Evolutionary conservation across 1,140 invertebrate species (phyloP).

Genomic region (Trichoplusia ni): DNA sequence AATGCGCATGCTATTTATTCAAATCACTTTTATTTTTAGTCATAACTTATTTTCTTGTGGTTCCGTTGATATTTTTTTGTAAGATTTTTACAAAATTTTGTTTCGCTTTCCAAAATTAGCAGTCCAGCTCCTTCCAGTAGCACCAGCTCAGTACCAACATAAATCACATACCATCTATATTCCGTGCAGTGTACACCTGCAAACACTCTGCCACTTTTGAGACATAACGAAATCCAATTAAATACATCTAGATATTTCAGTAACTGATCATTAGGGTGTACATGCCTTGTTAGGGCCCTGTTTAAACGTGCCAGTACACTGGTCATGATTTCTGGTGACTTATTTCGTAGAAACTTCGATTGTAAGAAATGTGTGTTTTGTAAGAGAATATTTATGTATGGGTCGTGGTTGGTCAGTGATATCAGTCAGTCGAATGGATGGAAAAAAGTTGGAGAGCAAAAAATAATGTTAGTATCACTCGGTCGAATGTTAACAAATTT

Average conservation of each 20-base stretch:
- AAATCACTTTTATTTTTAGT: too few relatives aligned
- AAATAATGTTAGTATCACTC: too few relatives aligned
- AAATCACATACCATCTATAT: constrained; percentile 66
- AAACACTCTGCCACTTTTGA: constrained; percentile 46
- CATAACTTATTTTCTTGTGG: too few relatives aligned
- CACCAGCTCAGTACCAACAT: constrained; percentile 30
- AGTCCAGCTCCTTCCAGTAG: constrained; percentile 27
- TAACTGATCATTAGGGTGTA: constrained; percentile 66
- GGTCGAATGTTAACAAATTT: too few relatives aligned
- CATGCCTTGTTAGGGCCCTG: constrained; percentile 58
- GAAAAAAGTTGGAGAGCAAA: background rate
- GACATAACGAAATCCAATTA: constrained; percentile 69
- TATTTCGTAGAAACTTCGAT: constrained; percentile 28
- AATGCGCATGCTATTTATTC: too few relatives aligned
- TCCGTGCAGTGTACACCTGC: constrained; percentile 61
- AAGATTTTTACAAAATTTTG: too few relatives aligned
- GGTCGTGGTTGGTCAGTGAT: constrained; percentile 1
- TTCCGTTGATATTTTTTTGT: background rate
- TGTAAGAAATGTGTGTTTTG: constrained; percentile 17
- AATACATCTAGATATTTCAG: constrained; percentile 73
- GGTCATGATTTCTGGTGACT: constrained; percentile 42
- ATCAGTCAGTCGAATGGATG: background rate
- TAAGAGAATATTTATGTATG: constrained; percentile 12
- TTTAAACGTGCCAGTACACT: constrained; percentile 27
- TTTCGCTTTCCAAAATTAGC: too few relatives aligned